A percentile compares a stretch with the other conserved stretches of the same genome.
Evolutionary conservation across 1,140 invertebrate species (phyloP).

Genomic region (Gonioctena quinquepunctata): DNA sequence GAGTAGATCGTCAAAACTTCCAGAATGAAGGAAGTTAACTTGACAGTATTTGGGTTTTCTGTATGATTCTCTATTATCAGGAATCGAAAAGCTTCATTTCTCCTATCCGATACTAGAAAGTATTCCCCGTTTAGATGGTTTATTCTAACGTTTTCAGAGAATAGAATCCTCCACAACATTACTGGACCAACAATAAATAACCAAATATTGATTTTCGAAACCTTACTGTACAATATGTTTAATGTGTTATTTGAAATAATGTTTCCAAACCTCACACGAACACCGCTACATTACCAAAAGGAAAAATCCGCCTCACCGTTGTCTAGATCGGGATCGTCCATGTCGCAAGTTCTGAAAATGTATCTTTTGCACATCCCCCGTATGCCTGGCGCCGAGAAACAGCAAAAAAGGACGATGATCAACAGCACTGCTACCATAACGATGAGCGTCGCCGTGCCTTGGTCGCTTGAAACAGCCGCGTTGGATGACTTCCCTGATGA

Average conservation of each 20-base stretch:
- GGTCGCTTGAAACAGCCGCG: slow-evolving; percentile 31
- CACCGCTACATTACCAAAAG: background rate
- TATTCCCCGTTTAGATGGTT: no score
- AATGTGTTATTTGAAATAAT: background rate
- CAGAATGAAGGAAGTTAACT: no score
- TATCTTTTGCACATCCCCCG: slow-evolving; percentile 58
- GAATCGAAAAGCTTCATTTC: no score
- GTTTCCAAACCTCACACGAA: background rate
- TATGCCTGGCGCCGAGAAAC: slow-evolving; percentile 64
- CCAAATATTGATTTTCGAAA: no score
- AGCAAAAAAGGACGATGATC: slow-evolving; percentile 65
- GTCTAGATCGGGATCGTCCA: slow-evolving; percentile 51
- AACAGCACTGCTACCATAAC: slow-evolving; percentile 64
- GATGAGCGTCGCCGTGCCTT: slow-evolving; percentile 61
- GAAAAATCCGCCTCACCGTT: slow-evolving; percentile 35
- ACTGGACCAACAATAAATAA: no score
- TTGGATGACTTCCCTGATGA: background rate
- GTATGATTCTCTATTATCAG: no score
- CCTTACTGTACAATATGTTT: no score
- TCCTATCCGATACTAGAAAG: no score
- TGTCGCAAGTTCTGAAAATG: slow-evolving; percentile 53
- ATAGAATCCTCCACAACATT: no score
- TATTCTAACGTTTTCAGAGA: no score
- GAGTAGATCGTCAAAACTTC: no score
- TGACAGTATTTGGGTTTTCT: no score